Conservation (phyloP, 2,113 vertebrate species). For the Oplegnathus fasciatus region DNA sequence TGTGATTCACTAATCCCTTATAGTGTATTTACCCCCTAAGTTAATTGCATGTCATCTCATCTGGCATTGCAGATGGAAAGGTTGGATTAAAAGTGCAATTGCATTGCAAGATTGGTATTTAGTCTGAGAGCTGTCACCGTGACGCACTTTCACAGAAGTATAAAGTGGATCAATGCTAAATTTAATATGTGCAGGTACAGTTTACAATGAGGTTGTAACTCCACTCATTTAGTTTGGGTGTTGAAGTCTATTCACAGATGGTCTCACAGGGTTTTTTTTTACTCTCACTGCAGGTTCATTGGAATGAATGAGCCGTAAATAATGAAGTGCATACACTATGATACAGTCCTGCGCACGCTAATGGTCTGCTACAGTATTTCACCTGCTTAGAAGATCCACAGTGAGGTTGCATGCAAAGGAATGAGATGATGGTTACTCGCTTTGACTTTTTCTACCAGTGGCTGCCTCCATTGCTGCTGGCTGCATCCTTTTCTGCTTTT, state of each 20-base stretch:
- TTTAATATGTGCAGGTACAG: not conserved
- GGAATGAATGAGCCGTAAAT: conserved; percentile 69
- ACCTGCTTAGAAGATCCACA: conserved; percentile 24
- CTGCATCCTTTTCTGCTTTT: conserved; percentile 8
- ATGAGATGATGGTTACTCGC: conserved; percentile 29
- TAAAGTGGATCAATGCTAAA: not conserved
- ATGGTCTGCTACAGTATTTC: conserved; percentile 16
- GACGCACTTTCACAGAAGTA: not conserved
- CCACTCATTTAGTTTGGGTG: conserved; percentile 8
- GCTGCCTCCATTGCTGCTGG: not conserved
- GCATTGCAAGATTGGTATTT: conserved; percentile 44
- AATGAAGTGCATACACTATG: conserved; percentile 57
- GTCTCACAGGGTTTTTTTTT: conserved; percentile 19
- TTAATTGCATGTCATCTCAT: conserved; percentile 76
- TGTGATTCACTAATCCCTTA: conserved; percentile 66
- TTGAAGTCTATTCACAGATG: not conserved
- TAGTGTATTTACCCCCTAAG: conserved; percentile 57
- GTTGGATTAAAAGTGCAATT: conserved; percentile 74
- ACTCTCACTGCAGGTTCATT: conserved; percentile 33
- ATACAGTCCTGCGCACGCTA: conserved; percentile 38
- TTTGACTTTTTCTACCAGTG: conserved; percentile 35
- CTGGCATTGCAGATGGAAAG: conserved; percentile 70
- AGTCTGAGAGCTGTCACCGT: conserved; percentile 15
- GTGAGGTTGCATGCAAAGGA: conserved; percentile 38
- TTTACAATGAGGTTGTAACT: conserved; percentile 16